Evolutionary conservation across 2,888 invertebrate genomes (phyloP).

Genomic region (Eupithecia exiguata): DNA sequence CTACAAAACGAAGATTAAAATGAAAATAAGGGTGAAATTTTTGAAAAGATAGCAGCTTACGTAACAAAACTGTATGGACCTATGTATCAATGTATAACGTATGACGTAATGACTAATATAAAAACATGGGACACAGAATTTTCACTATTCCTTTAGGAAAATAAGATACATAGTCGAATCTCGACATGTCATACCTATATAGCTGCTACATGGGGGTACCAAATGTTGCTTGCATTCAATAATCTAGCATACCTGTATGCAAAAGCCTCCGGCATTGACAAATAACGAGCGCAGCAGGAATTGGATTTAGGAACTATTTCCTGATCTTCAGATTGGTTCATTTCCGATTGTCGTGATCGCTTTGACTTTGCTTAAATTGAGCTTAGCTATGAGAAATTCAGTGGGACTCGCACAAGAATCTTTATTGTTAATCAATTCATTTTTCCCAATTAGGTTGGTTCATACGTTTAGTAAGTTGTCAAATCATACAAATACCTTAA

Average conservation of each 20-base stretch:
- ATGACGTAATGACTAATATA: background rate
- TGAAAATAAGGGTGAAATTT: slow-evolving; percentile 13
- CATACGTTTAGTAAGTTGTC: background rate
- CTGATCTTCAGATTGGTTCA: slow-evolving; percentile 68
- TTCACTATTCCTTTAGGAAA: background rate
- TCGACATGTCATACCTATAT: background rate
- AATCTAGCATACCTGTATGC: background rate
- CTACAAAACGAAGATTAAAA: slow-evolving; percentile 25
- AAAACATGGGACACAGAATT: background rate
- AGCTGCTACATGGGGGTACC: background rate
- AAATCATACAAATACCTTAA: background rate
- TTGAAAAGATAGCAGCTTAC: slow-evolving; percentile 3
- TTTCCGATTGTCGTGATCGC: slow-evolving; percentile 62
- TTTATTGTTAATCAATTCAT: background rate
- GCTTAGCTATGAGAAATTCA: background rate
- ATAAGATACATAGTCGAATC: background rate
- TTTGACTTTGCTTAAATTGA: slow-evolving; percentile 47
- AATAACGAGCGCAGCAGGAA: slow-evolving; percentile 51
- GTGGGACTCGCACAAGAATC: background rate
- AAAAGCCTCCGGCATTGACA: slow-evolving; percentile 4
- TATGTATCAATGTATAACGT: background rate
- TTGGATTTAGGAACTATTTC: slow-evolving; percentile 70
- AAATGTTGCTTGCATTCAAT: background rate
- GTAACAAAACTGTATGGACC: background rate
- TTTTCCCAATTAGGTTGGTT: background rate